A percentile compares a stretch with the other conserved stretches of the same genome.
Evolutionary conservation across 2,797 vertebrate species (phyloP).

Genomic region (Melanotaenia trifasciata): DNA sequence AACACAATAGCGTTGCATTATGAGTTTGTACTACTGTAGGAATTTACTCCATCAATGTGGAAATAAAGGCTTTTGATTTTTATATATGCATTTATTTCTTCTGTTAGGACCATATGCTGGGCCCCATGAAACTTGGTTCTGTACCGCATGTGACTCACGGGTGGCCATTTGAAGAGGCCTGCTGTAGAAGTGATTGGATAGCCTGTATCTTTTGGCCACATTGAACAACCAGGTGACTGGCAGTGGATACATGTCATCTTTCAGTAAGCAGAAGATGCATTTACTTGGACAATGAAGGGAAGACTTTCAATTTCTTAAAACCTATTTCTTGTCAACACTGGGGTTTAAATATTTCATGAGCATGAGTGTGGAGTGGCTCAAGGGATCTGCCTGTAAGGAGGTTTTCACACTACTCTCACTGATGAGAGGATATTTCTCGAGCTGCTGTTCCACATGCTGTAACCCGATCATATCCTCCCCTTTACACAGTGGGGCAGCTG

Average conservation of each 20-base stretch:
- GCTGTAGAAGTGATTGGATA: conserved; percentile 53
- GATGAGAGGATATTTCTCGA: conserved; percentile 82
- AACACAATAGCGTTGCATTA: too few relatives aligned
- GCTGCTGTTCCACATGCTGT: conserved; percentile 74
- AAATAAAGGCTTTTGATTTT: too few relatives aligned
- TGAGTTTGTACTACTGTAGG: too few relatives aligned
- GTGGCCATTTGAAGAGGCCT: too few relatives aligned
- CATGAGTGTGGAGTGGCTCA: conserved; percentile 80
- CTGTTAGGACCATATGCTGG: too few relatives aligned
- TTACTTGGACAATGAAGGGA: conserved; percentile 84
- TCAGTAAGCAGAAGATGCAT: conserved; percentile 81
- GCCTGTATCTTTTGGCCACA: conserved; percentile 39
- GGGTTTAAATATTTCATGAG: conserved; percentile 91
- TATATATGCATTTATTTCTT: too few relatives aligned
- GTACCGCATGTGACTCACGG: too few relatives aligned
- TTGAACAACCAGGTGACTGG: conserved; percentile 52
- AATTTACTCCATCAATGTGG: too few relatives aligned
- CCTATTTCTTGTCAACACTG: conserved; percentile 89
- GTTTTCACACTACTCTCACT: conserved; percentile 82
- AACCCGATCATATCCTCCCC: conserved; percentile 70
- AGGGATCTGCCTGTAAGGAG: conserved; percentile 82
- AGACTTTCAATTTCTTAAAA: conserved; percentile 91
- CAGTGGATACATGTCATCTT: conserved; percentile 64
- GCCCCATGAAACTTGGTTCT: too few relatives aligned
- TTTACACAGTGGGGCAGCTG: conserved; percentile 69